These are phyloP conservation scores for Neopelma chrysocephalum DNA, from an alignment of 2,797 vertebrate species.

Conservation along the genomic window DNA sequence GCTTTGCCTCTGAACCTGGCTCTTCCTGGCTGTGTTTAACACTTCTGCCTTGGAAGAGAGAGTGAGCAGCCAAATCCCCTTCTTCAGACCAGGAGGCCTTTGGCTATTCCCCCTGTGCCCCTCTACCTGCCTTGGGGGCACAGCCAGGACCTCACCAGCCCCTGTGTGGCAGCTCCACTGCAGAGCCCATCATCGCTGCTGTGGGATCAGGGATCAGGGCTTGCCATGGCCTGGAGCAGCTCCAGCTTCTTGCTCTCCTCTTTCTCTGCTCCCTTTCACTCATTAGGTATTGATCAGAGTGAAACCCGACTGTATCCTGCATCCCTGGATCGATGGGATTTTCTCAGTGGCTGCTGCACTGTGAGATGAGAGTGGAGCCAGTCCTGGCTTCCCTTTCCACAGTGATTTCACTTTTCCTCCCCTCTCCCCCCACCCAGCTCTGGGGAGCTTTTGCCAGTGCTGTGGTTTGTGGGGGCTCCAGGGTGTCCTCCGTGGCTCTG, in stretches of 20 bases:
- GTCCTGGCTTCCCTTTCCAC: background rate
- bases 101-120: background rate
- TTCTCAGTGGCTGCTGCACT: background rate
- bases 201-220: background rate
- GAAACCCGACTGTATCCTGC: background rate
- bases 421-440: fast-evolving
- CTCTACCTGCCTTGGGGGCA: background rate
- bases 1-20: background rate
- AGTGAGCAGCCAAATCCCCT: background rate
- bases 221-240: background rate
- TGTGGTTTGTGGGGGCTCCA: fast-evolving
- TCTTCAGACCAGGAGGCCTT: background rate
- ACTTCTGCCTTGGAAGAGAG: background rate
- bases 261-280: background rate
- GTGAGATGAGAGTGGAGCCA: fast-evolving
- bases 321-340: background rate
- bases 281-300: background rate
- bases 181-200: background rate
- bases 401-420: background rate
- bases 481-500: background rate
- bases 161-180: background rate
- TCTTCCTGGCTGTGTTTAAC: background rate
- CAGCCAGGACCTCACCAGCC: background rate
- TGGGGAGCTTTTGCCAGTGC: background rate
- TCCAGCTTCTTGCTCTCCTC: background rate